These are phyloP conservation scores for Folsomia candida DNA, from an alignment of 2,888 invertebrate species.

Conservation along the genomic window DNA sequence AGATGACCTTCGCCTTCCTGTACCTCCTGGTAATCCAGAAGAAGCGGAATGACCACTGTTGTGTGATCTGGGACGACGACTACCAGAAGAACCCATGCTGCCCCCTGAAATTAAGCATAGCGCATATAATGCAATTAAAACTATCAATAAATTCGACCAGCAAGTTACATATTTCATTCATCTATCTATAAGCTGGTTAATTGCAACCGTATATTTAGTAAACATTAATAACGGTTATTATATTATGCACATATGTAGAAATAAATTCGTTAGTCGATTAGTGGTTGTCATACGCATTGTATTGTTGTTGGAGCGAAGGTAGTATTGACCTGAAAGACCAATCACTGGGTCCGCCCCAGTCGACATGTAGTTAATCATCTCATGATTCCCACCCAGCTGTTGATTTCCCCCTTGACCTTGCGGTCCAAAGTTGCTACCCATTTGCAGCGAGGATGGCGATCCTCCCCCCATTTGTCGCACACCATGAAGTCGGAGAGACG, in stretches of 20 bases:
- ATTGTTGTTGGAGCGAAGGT: not conserved
- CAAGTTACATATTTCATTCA: not conserved
- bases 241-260: no score
- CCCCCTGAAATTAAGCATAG: conserved; percentile 3
- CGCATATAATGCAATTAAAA: no score
- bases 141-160: no score
- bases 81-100: not conserved
- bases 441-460: not conserved
- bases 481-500: not conserved
- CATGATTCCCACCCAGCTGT: no score
- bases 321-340: not conserved
- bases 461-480: not conserved
- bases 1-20: not conserved
- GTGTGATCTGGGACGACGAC: conserved; percentile 1
- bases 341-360: not conserved
- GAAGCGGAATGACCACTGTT: not conserved
- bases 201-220: no score
- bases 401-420: no score
- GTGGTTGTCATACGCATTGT: not conserved
- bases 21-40: not conserved
- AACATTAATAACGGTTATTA: no score
- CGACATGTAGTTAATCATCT: no score
- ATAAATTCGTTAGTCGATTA: no score
- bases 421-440: no score
- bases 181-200: no score